Evolutionary conservation across 1,140 invertebrate genomes (phyloP), one percentile per base, ranked within the genome.

Genomic region (Drosophila watanabei): DNA sequence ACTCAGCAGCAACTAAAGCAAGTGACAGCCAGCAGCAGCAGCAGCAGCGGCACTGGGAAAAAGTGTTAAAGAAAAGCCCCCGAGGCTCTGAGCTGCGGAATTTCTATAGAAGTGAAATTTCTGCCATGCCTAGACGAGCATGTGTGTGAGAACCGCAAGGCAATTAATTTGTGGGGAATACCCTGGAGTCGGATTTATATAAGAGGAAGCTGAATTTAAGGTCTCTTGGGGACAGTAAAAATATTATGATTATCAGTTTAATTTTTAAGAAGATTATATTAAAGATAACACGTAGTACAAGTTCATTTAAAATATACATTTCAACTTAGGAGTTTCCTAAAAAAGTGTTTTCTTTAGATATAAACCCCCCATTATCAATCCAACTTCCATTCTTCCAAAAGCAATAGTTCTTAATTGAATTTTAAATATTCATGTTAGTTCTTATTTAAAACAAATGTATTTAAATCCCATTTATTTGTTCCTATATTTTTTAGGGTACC

Each of bases 101-200:
- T 88, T 88, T 88, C 73, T 90, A 88, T 72, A 90, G 85, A 89
- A 88, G 85, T 90, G 85, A 88, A 88, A 88, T 88, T 88, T 88
- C 82, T 72, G 85, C 84, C 64, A 61, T 63, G 68, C 52, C 75
- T 79, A 54, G 75, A 24, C 45, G 8, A 39, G 32, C 58, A 52
- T 63, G 58, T 63, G 64, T 70, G 72, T 88, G 84, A 88, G 85
- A 88, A 88, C 85, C 85, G 85, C 75, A 84, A 89, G 86, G 85
- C 85, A 88, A 89, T 88, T 88, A 88, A 89, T 89, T 88, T 88
- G 84, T 61, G 79, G 70, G 51, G 54, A 73, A 78, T 89, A 89
- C 84, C 64, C 84, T 78, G 16, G 16, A 61, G 28, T 63, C 20
- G 7, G 6, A 13, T 7, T 3, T 9, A 45, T 5, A 35, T 33